phyloP scores from a whole-genome alignment of 2,888 invertebrate species.

The Bunonema sp. region DNA sequence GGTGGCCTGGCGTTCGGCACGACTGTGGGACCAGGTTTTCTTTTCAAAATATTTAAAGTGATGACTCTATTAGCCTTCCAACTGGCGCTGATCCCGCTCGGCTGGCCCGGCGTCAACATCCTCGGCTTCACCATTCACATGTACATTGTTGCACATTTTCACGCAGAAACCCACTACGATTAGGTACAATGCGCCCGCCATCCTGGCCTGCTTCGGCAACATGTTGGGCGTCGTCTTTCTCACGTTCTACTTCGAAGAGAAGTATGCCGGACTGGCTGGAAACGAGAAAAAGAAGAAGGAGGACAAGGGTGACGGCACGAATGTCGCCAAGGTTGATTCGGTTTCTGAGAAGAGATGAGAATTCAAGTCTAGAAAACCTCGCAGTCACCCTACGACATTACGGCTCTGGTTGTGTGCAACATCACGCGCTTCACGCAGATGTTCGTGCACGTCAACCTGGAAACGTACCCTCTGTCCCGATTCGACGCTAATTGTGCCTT shows the following conservation, averaged over 20 bases:
- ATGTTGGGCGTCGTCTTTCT: conserved; percentile 8
- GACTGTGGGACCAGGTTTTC: conserved; percentile 7
- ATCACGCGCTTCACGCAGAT: conserved; percentile 44
- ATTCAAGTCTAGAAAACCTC: too few relatives aligned
- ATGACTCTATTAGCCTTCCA: conserved; percentile 6
- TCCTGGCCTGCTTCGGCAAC: conserved; percentile 14
- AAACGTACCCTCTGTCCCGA: too few relatives aligned
- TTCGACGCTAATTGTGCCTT: conserved; percentile 11
- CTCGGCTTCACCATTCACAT: conserved; percentile 1
- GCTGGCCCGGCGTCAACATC: conserved; percentile 9
- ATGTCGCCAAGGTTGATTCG: too few relatives aligned
- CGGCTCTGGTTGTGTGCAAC: conserved; percentile 12
- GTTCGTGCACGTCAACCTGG: conserved; percentile 45
- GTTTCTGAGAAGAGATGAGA: too few relatives aligned
- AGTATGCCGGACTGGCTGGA: conserved; percentile 12
- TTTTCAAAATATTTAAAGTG: too few relatives aligned
- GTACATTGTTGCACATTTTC: too few relatives aligned
- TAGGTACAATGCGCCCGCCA: conserved; percentile 22
- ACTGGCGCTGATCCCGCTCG: conserved; percentile 8
- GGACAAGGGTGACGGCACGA: too few relatives aligned
- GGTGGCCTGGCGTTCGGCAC: conserved; percentile 16
- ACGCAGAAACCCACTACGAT: too few relatives aligned
- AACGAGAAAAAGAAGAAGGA: too few relatives aligned
- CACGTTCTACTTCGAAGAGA: conserved; percentile 8
- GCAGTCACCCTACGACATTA: conserved; percentile 13